phyloP scores from a whole-genome alignment of 2,888 invertebrate genomes.

The Pammene aurita region DNA sequence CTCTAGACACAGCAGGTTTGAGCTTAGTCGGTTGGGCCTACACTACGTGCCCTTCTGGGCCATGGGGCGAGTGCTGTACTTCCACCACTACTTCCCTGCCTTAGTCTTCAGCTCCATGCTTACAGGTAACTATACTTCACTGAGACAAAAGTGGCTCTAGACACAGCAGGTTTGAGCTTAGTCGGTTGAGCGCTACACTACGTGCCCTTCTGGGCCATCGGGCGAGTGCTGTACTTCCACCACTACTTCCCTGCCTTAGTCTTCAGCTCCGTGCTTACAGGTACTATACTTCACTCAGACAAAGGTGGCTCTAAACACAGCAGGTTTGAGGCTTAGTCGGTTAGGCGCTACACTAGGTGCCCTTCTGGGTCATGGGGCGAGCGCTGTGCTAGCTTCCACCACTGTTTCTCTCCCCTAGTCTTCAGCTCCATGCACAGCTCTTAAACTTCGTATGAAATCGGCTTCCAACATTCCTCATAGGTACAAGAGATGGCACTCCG shows the following conservation, averaged over 20 bases:
- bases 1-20: conserved; percentile 88
- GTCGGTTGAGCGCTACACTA: conserved; percentile 96
- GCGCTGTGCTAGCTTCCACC: conserved; percentile 98
- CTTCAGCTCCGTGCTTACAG: conserved; percentile 96
- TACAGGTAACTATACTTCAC: conserved; percentile 90
- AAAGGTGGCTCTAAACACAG: conserved; percentile 78
- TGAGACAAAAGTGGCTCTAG: no score
- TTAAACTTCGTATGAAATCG: no score
- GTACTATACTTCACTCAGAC: no score
- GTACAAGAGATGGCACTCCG: no score
- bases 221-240: conserved; percentile 96
- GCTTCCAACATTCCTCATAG: no score
- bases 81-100: conserved; percentile 98
- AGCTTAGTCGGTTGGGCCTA: conserved; percentile 93
- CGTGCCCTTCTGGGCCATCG: conserved; percentile 98
- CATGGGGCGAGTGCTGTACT: conserved; percentile 97
- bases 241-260: conserved; percentile 98
- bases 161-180: conserved; percentile 90
- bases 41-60: conserved; percentile 99
- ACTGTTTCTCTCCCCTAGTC: conserved; percentile 96
- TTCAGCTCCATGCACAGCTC: conserved; percentile 91
- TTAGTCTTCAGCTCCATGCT: conserved; percentile 96
- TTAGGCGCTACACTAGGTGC: conserved; percentile 96
- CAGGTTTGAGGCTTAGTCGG: conserved; percentile 93
- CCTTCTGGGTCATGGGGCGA: conserved; percentile 98